Evolutionary conservation across 2,113 vertebrate genomes (phyloP).

Genomic region (Campylomormyrus numenius): DNA sequence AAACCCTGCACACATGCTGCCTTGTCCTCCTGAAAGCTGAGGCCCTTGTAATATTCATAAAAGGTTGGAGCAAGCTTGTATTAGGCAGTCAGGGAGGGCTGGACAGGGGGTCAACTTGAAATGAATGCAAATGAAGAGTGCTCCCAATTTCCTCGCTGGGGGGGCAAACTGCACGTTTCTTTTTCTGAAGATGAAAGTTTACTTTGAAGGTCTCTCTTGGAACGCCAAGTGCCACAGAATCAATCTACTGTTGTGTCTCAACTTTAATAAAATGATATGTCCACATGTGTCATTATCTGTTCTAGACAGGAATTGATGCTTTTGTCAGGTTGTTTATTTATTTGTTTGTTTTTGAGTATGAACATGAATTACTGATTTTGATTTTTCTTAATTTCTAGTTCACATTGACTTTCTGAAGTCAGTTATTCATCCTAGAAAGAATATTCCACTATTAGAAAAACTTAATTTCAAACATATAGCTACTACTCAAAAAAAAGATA

Average conservation of each 20-base stretch:
- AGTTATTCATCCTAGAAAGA: neutral
- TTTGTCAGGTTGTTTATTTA: neutral
- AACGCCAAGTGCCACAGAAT: neutral
- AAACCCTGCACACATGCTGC: constrained; percentile 66
- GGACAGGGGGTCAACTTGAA: constrained; percentile 29
- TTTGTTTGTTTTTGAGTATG: neutral
- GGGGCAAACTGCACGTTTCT: neutral
- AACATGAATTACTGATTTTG: neutral
- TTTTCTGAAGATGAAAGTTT: constrained; percentile 18
- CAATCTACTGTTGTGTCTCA: neutral
- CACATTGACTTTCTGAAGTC: neutral
- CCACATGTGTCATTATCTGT: neutral
- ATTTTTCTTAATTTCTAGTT: neutral
- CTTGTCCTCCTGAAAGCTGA: constrained; percentile 63
- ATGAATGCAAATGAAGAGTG: constrained; percentile 27
- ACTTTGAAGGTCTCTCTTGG: constrained; percentile 7
- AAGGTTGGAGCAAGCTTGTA: constrained; percentile 47
- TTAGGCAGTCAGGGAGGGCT: constrained; percentile 25
- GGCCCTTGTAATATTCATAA: constrained; percentile 60
- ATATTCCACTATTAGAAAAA: neutral
- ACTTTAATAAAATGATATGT: neutral
- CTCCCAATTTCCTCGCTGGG: constrained; percentile 14
- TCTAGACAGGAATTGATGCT: neutral
- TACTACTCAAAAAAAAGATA: neutral
- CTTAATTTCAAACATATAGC: neutral